Evolutionary conservation across 2,888 invertebrate genomes (phyloP), one percentile per base, ranked within the genome.

Genomic region (Odontomyia ornata): DNA sequence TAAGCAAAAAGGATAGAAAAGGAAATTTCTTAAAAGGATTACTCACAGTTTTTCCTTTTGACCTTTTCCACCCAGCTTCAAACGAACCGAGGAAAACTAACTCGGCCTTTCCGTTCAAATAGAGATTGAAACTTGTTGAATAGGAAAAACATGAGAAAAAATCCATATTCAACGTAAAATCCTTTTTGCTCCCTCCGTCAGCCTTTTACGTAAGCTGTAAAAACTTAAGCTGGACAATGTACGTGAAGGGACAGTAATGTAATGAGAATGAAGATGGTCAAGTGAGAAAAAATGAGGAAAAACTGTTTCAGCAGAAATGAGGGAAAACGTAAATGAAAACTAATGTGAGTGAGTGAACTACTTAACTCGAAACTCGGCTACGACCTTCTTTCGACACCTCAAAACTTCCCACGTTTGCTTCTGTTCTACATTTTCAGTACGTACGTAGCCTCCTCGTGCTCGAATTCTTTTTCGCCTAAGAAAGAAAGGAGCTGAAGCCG

Each of bases 91-190:
- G 4, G 13, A 52, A 52, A n/a, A 52, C 52, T 52, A 36, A 36
- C 52, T 4, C 52, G 18, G 18, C 52, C 52, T 18, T 52, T 52
- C 18, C 52, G 52, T 2, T 3, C 4, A 52, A 52, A 52, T 18
- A 18, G 18, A 52, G n/a, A 52, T 52, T n/a, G 52, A 9, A 15
- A 52, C 52, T 52, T 52, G 52, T 52, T 52, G 52, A 52, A 52
- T 52, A 52, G 52, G 13, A 18, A 13, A 13, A 52, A 52, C 36
- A 9, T n/a, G 52, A 52, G 18, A 52, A 13, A 52, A 52, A 52
- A 52, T 52, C 15, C 52, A 52, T 52, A 52, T 52, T 52, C 52
- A 52, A 52, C 52, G 18, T 18, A 52, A 52, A 52, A n/a, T 52
- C 52, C 52, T 13, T 52, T 52, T 52, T 52, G n/a, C n/a, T n/a